Evolutionary conservation across 2,888 invertebrate genomes (phyloP).

Genomic region (Phrixothrix hirtus): DNA sequence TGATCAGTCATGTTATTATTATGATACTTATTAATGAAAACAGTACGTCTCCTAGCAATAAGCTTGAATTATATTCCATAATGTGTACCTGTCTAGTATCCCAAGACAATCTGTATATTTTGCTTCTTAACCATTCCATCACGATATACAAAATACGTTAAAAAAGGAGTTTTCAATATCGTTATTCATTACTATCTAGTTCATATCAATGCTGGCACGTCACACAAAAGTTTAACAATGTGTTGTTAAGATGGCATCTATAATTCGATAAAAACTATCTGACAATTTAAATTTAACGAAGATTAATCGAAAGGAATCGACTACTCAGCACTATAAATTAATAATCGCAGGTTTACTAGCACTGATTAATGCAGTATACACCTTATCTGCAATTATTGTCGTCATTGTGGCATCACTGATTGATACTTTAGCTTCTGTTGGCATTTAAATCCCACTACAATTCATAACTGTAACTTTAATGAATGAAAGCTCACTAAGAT

Average conservation of each 20-base stretch:
- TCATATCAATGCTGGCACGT: constrained; percentile 44
- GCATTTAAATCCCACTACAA: constrained; percentile 12
- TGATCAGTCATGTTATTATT: too few species aligned
- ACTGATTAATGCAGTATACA: constrained; percentile 44
- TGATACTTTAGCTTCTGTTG: constrained; percentile 37
- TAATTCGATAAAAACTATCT: constrained; percentile 37
- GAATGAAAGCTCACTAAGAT: too few species aligned
- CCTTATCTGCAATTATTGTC: constrained; percentile 44
- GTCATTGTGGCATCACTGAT: constrained; percentile 45
- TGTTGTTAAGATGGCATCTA: constrained; percentile 50
- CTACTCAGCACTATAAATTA: constrained; percentile 44
- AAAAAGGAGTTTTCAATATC: too few species aligned
- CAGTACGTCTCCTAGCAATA: too few species aligned
- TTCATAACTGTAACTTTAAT: too few species aligned
- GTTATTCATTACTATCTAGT: constrained; percentile 50
- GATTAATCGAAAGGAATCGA: constrained; percentile 50
- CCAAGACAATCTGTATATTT: too few species aligned
- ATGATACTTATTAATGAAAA: too few species aligned
- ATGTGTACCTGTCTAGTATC: too few species aligned
- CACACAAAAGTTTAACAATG: constrained; percentile 46
- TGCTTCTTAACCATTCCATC: too few species aligned
- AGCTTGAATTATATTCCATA: too few species aligned
- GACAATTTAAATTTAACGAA: constrained; percentile 54
- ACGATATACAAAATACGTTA: too few species aligned
- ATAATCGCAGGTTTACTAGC: constrained; percentile 42